Conservation (phyloP, 2,113 vertebrate genomes). For the Etia nguti region DNA sequence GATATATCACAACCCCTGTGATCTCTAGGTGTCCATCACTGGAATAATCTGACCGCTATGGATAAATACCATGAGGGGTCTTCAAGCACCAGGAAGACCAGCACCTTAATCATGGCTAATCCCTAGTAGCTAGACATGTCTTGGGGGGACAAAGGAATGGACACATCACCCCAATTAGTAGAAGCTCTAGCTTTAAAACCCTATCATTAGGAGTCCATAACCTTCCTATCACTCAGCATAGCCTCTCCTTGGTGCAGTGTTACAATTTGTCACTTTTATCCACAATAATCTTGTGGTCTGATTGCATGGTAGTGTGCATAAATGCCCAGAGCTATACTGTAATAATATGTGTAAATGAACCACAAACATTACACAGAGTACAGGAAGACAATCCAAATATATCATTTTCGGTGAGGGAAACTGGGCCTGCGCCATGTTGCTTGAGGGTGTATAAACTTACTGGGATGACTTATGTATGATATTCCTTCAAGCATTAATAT, state of each 20-base stretch:
- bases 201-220: conserved; percentile 60
- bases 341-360: neutral
- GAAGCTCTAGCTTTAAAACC: conserved; percentile 54
- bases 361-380: neutral
- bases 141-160: conserved; percentile 49
- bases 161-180: conserved; percentile 69
- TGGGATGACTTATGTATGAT: conserved; percentile 38
- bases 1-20: conserved; percentile 17
- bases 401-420: conserved; percentile 13
- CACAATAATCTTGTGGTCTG: neutral
- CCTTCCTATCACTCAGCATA: conserved; percentile 52
- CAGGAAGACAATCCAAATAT: conserved; percentile 4
- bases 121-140: conserved; percentile 53
- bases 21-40: conserved; percentile 56
- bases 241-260: conserved; percentile 2
- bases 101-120: conserved; percentile 64
- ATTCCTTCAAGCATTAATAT: conserved; percentile 17
- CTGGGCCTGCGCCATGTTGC: conserved; percentile 3
- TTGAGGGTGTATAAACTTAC: conserved; percentile 14
- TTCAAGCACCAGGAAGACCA: conserved; percentile 39
- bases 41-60: conserved; percentile 43
- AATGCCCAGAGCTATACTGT: neutral
- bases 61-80: conserved; percentile 48
- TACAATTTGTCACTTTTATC: conserved; percentile 24
- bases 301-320: neutral